Percentiles rank a stretch among this genome's conserved stretches.
Evolutionary conservation across 2,888 invertebrate genomes (phyloP).

Genomic region (Acanthosepion esculentum): DNA sequence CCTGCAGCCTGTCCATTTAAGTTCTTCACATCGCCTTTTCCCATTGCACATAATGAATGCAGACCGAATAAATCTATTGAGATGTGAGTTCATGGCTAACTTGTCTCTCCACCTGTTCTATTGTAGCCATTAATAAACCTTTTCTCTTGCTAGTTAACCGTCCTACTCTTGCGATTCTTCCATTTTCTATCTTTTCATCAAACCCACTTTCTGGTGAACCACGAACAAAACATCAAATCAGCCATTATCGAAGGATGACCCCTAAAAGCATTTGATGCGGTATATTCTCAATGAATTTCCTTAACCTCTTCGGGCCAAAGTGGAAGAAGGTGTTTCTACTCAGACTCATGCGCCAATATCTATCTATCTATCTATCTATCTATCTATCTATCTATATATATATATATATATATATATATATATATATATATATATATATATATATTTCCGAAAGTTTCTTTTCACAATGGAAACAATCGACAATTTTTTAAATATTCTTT

Average conservation of each 20-base stretch:
- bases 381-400: no score
- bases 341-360: not conserved
- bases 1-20: not conserved
- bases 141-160: no score
- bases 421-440: not conserved
- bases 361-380: no score
- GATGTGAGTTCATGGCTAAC: conserved; percentile 33
- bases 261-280: not conserved
- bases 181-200: not conserved
- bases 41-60: not conserved
- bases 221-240: conserved; percentile 2
- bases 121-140: not conserved
- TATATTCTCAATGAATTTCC: not conserved
- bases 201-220: not conserved
- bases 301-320: not conserved
- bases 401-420: not conserved
- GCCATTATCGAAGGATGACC: not conserved
- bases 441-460: not conserved
- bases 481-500: not conserved
- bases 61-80: not conserved
- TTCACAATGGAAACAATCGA: not conserved
- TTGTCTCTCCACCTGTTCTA: not conserved
- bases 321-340: not conserved
- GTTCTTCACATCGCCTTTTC: not conserved
- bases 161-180: not conserved